A percentile compares a stretch with the other conserved stretches of the same genome.
These are phyloP conservation scores for Endomychus coccineus DNA, from an alignment of 2,888 invertebrate species.

Conservation along the genomic window DNA sequence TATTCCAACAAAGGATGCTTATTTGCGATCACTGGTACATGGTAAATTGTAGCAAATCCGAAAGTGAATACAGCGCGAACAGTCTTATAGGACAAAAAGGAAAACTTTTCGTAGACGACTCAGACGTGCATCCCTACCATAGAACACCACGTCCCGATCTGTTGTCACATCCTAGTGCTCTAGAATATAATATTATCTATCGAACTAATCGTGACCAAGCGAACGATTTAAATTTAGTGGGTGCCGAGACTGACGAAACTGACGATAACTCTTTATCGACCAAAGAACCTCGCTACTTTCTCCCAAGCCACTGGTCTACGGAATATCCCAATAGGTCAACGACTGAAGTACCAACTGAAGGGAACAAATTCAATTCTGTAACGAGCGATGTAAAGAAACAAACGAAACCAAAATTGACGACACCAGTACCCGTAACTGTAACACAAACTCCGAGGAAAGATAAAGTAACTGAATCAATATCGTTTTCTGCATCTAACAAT, in stretches of 20 bases:
- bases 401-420: conserved; percentile 6
- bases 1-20: conserved; percentile 74
- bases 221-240: conserved; percentile 40
- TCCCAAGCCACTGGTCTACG: conserved; percentile 52
- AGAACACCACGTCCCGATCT: conserved; percentile 65
- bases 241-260: conserved; percentile 43
- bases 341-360: no score
- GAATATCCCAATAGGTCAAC: no score
- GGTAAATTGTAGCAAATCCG: conserved; percentile 69
- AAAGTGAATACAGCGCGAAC: conserved; percentile 62
- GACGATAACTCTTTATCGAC: conserved; percentile 42
- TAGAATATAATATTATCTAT: conserved; percentile 28
- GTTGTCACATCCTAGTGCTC: conserved; percentile 45
- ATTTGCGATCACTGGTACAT: conserved; percentile 79
- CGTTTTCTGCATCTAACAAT: no score
- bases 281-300: conserved; percentile 46
- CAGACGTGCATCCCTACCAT: conserved; percentile 55
- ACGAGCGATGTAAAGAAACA: conserved; percentile 1
- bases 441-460: background rate
- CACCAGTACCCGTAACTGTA: conserved; percentile 8
- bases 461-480: no score
- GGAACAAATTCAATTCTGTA: conserved; percentile 14
- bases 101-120: conserved; percentile 59
- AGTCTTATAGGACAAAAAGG: conserved; percentile 64
- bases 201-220: conserved; percentile 1